These are phyloP conservation scores for Dysdera silvatica DNA, from an alignment of 1,140 invertebrate species.

Conservation along the genomic window DNA sequence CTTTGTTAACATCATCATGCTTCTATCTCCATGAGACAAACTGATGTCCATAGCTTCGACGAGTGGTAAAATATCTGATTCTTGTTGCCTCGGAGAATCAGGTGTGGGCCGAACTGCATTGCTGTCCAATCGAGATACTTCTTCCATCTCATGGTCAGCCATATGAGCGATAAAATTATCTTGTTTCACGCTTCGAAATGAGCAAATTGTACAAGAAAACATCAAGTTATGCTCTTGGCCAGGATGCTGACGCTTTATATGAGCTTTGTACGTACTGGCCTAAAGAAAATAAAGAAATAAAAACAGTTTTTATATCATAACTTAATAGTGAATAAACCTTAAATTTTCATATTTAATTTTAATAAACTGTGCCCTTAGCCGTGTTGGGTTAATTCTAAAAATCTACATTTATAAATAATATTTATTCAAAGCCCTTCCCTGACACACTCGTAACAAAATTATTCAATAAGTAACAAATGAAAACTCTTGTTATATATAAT, in stretches of 20 bases:
- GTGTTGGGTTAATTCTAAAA: too few relatives aligned
- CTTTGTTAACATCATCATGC: too few relatives aligned
- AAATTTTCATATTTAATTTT: background rate
- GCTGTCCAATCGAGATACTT: too few relatives aligned
- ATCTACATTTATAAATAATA: too few relatives aligned
- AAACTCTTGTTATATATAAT: too few relatives aligned
- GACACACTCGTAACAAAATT: too few relatives aligned
- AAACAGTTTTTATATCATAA: background rate
- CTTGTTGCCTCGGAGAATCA: too few relatives aligned
- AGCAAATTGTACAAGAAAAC: conserved; percentile 43
- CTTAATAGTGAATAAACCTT: background rate
- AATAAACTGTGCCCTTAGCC: too few relatives aligned
- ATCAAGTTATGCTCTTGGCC: conserved; percentile 38
- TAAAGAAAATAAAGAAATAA: conserved; percentile 36
- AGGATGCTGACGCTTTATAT: conserved; percentile 50
- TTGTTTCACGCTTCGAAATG: conserved; percentile 43
- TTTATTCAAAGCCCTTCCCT: too few relatives aligned
- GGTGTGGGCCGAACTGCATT: too few relatives aligned
- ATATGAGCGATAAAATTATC: conserved; percentile 40
- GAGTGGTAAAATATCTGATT: conserved; percentile 19
- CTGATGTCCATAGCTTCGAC: conserved; percentile 23
- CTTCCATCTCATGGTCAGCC: conserved; percentile 43
- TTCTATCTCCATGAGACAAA: conserved; percentile 15
- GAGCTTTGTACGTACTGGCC: conserved; percentile 56
- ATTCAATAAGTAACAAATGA: too few relatives aligned